Base-by-base conservation (phyloP, 2,113 vertebrate species). In the Muntiacus reevesi region DNA sequence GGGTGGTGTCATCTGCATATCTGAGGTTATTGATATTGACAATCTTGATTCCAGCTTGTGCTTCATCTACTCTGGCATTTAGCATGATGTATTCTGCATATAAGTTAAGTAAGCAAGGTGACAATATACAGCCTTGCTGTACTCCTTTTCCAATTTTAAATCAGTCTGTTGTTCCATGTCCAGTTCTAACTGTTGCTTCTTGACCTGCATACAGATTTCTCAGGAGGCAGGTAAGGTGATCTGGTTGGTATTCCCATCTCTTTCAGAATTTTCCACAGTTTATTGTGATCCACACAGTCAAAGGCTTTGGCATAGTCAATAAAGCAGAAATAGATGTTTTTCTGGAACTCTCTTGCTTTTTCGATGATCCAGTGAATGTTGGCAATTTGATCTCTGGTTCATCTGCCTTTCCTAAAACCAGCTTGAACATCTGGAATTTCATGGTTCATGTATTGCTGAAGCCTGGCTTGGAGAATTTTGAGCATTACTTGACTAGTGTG, bases 81-180 rank as follows among this genome's bases (percentile, higher is more conserved):
- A 0, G 0, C 3, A 9, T n/a, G 62, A 64, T 64, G 62, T 64
- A 7, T 7, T 64, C 62, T n/a, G 3, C 30, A n/a, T 64, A 9
- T 17, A 17, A 64, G 30, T n/a, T 64, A 64, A 64, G 3, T 64
- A 64, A n/a, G 30, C 62, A 64, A 16, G 30, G 15, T 64, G 30
- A 64, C 62, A 64, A n/a, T 64, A 64, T n/a, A 17, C 62, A 64
- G 62, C 30, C 7, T 64, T 64, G 62, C 15, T 1, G 0, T 4
- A 64, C 30, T 64, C 62, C 3, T 64, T 64, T n/a, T 15, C 30
- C 15, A 64, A 9, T n/a, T 64, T n/a, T 64, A 64, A 64, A 17
- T 64, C 15, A 64, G 62, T n/a, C 30, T 1, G 0, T 33, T n/a
- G 1, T n/a, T n/a, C 62, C 15, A 64, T 33, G 62, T 64, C 62